These are phyloP conservation scores for Percina caprodes DNA, from an alignment of 2,113 vertebrate species.

Conservation along the genomic window DNA sequence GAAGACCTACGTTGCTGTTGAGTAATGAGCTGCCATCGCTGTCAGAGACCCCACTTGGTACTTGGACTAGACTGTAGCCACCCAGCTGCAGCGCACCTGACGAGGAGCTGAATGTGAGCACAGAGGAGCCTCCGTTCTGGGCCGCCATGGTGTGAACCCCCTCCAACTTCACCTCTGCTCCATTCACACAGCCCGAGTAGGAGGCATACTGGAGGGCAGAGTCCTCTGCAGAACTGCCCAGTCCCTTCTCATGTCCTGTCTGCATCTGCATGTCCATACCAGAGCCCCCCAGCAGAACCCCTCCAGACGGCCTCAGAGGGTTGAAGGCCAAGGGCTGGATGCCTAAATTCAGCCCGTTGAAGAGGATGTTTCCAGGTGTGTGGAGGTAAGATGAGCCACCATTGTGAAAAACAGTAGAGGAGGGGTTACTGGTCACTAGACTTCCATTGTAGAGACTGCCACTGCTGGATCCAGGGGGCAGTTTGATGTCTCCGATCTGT, in stretches of 20 bases:
- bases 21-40: slow-evolving; percentile 87
- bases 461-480: slow-evolving; percentile 88
- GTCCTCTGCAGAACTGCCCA: slow-evolving; percentile 85
- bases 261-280: slow-evolving; percentile 89
- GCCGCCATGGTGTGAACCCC: slow-evolving; percentile 87
- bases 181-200: slow-evolving; percentile 88
- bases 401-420: slow-evolving; percentile 93
- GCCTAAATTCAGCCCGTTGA: slow-evolving; percentile 94
- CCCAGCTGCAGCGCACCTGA: slow-evolving; percentile 91
- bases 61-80: slow-evolving; percentile 95
- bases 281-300: slow-evolving; percentile 86
- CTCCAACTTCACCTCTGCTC: slow-evolving; percentile 92
- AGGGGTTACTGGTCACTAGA: slow-evolving; percentile 89
- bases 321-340: slow-evolving; percentile 91
- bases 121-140: slow-evolving; percentile 90
- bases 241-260: slow-evolving; percentile 88
- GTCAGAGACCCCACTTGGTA: slow-evolving; percentile 88
- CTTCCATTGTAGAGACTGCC: slow-evolving; percentile 92
- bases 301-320: slow-evolving; percentile 87
- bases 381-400: slow-evolving; percentile 94
- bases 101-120: slow-evolving; percentile 91
- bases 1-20: slow-evolving; percentile 91
- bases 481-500: slow-evolving; percentile 96
- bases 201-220: slow-evolving; percentile 86
- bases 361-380: slow-evolving; percentile 93